Evolutionary conservation across 53 echinoderm and acorn worm genomes (phyloP), one percentile per base, ranked within the genome.

Genomic region (Crossaster papposus): DNA sequence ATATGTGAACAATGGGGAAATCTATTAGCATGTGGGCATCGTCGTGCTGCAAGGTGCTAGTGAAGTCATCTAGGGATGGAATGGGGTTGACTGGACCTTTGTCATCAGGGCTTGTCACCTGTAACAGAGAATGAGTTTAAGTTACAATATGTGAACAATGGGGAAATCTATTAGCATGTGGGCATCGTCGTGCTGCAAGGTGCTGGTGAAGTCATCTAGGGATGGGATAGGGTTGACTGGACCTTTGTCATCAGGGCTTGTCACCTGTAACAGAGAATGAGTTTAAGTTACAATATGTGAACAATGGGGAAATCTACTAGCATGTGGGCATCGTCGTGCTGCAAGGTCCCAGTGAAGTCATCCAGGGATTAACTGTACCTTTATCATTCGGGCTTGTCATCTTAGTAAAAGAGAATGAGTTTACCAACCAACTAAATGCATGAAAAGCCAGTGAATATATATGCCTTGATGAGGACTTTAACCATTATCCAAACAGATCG

Each of bases 11-110:
- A 52, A 52, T 96, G 37, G 95, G 94, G 22, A 96, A 88, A 28
- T 96, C 95, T 0, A 95, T 94, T 78, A 95, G 90, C 1, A 97
- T 53, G 15, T 95, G 88, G 76, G 97, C 97, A 80, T 97, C 97
- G 26, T 96, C 95, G 22, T 92, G 94, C 70, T 92, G 92, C 28
- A 96, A 82, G 68, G 93, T 92, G 22, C 93, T 88, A n/a, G 97
- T 95, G 75, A 96, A 96, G 51, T 96, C 97, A 90, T 96, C 97
- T 34, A 96, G 85, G 89, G 92, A 94, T 33, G 92, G 95, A 15
- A 90, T 14, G 30, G 79, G 86, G 20, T 70, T 62, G 2, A 73
- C 82, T 0, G 65, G 90, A 10, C 79, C 78, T 64, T 92, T 79
- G 65, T 92, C 96, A 76, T 94, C 96, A 0, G 96, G 96, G 76